These are phyloP conservation scores for Cebidichthys violaceus DNA, from an alignment of 2,113 vertebrate genomes.

Conservation along the genomic window DNA sequence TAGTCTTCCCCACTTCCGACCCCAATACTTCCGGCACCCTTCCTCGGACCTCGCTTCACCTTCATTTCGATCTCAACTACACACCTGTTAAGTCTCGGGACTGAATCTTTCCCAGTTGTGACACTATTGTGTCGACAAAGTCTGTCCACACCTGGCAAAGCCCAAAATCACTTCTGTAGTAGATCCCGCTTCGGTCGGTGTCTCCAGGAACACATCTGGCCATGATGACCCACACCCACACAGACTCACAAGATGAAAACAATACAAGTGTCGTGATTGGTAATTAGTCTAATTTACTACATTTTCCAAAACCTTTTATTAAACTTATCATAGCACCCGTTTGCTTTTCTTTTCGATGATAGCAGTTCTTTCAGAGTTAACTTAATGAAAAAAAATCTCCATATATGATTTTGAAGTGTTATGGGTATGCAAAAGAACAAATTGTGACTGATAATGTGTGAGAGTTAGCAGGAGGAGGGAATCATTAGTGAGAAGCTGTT, in stretches of 20 bases:
- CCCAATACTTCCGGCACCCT: not conserved
- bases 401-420: slow-evolving; percentile 47
- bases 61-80: not conserved
- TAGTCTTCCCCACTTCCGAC: not conserved
- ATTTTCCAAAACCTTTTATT: not conserved
- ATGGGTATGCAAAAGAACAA: slow-evolving; percentile 43
- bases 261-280: not conserved
- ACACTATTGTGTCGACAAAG: not conserved
- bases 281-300: not conserved
- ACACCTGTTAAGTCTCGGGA: not conserved
- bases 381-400: slow-evolving; percentile 32
- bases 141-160: not conserved
- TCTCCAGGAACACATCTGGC: not conserved
- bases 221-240: too few relatives aligned
- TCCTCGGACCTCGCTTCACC: not conserved
- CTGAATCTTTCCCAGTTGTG: not conserved
- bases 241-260: not conserved
- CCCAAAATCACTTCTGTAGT: not conserved
- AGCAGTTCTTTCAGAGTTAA: slow-evolving; percentile 33
- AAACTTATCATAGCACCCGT: too few relatives aligned
- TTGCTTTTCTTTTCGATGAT: not conserved
- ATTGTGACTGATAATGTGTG: slow-evolving; percentile 57
- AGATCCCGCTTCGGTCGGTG: not conserved
- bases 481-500: slow-evolving; percentile 56
- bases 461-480: slow-evolving; percentile 56